Evolutionary conservation across 2,113 vertebrate genomes (phyloP), one percentile per base, ranked within the genome.

Genomic region (Nothocercus julius): DNA sequence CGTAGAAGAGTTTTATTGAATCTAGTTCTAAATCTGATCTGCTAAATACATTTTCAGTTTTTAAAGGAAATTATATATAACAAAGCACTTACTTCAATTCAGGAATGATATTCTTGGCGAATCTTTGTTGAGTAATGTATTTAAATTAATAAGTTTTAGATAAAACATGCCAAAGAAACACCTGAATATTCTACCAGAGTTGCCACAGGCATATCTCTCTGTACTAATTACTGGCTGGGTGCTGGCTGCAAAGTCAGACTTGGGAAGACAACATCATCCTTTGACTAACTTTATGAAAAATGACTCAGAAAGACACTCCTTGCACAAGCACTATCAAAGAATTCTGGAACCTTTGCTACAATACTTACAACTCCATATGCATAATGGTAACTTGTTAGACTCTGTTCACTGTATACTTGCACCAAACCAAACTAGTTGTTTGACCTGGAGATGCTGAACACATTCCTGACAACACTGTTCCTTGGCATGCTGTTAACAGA

Each of bases 401-500:
- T 58, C 45, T 32, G 34, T 5, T 49, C 40, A 28, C 36, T 66
- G 28, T 19, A n/a, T 30, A 28, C 36, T 93, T 83, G 7, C 44
- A 80, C 24, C 68, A 58, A 88, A 87, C 72, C 72, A 64, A 85
- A 38, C 38, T 68, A 34, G 19, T 25, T 77, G 24, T 70, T 69
- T 74, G 49, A 92, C 44, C 89, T 45, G 28, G 15, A 83, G 58
- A 92, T 80, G 68, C 53, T 38, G 38, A 80, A 85, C 67, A 56
- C 0, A 0, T 53, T 79, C 47, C 49, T 53, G 76, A 78, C 34
- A 92, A 85, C 63, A 15, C 25, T 8, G 9, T 34, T 59, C 27
- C 27, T 87, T 72, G n/a, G 72, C 82, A 82, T 38, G 83, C 79
- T 88, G 88, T 82, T 92, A 87, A 85, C 53, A 76, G 73, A 61